Evolutionary conservation across 2,113 vertebrate species (phyloP).

Genomic region (Rallus limicola): DNA sequence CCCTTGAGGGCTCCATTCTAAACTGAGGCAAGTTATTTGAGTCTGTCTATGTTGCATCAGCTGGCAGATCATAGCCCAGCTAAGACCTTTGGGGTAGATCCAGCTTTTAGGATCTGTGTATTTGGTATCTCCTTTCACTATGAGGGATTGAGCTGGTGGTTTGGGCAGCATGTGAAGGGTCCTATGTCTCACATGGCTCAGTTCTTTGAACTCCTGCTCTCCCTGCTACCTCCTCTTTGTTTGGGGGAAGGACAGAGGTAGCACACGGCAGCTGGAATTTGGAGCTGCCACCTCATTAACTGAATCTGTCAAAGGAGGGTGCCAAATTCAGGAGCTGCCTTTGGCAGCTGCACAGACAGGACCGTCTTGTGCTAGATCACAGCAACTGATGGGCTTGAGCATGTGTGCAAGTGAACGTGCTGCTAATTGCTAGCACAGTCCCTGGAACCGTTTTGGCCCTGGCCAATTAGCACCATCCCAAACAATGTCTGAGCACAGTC

Average conservation of each 20-base stretch:
- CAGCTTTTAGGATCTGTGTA: neutral
- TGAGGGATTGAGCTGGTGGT: neutral
- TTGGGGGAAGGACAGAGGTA: neutral
- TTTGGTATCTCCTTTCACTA: neutral
- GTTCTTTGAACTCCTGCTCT: neutral
- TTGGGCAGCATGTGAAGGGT: neutral
- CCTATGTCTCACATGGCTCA: neutral
- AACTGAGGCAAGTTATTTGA: neutral
- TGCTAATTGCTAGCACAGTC: conserved; percentile 47
- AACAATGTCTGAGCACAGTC: conserved; percentile 39
- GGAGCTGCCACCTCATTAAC: neutral
- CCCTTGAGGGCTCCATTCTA: neutral
- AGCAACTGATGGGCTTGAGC: neutral
- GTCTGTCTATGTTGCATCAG: neutral
- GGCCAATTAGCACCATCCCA: conserved; percentile 46
- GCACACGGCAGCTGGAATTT: neutral
- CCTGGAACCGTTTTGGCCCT: conserved; percentile 2
- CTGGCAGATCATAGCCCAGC: neutral
- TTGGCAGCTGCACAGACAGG: neutral
- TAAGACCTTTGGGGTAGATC: neutral
- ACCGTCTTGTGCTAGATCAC: neutral
- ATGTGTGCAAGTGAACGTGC: neutral
- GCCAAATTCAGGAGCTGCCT: neutral
- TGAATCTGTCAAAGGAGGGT: neutral
- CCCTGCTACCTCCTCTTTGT: neutral